Conservation (phyloP, 2,113 vertebrate genomes). For the Neofelis nebulosa region DNA sequence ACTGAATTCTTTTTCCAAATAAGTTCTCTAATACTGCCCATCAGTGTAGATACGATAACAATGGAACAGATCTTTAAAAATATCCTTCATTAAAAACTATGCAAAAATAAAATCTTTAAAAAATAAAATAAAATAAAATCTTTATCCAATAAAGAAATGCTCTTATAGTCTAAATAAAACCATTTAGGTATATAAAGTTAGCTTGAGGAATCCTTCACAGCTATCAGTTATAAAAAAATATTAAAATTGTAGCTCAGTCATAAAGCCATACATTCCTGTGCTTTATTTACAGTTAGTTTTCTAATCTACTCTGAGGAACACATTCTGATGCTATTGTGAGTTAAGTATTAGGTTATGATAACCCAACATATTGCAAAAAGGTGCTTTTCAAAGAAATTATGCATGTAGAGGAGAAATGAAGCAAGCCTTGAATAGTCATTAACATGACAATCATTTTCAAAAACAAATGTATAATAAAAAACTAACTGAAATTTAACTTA, state of each 20-base stretch:
- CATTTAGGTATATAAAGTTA: not conserved
- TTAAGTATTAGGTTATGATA: not conserved
- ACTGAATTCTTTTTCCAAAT: not conserved
- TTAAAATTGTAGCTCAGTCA: not conserved
- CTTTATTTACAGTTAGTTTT: not conserved
- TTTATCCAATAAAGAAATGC: not conserved
- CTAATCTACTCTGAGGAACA: not conserved
- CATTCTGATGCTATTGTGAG: not conserved
- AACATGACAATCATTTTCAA: slow-evolving; percentile 46
- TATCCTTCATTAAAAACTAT: not conserved
- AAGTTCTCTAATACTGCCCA: not conserved
- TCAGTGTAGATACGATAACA: not conserved
- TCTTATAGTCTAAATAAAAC: not conserved
- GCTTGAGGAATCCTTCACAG: not conserved
- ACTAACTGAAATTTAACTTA: not conserved
- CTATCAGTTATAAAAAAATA: not conserved
- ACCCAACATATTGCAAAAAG: not conserved
- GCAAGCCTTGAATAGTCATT: not conserved
- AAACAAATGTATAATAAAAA: not conserved
- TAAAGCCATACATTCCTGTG: not conserved
- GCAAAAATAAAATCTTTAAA: not conserved
- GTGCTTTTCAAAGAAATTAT: not conserved
- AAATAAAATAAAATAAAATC: not conserved
- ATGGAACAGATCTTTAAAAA: not conserved
- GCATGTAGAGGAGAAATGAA: not conserved